Percentiles rank a stretch among this genome's conserved stretches.
phyloP scores from a whole-genome alignment of 2,797 vertebrate species.

The Clarias pachynema region DNA sequence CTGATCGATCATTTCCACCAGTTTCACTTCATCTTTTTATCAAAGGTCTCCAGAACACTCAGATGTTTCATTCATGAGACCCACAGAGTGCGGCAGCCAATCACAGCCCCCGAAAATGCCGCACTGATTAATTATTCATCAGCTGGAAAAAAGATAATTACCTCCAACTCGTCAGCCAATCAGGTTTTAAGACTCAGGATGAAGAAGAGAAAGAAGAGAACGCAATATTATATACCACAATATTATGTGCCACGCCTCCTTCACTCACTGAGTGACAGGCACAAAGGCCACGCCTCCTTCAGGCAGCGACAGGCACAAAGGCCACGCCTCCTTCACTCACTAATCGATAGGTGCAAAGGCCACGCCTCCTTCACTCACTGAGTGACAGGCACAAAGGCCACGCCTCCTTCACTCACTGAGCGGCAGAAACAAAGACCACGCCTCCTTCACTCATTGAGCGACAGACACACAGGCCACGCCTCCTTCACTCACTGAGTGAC shows the following conservation, averaged over 20 bases:
- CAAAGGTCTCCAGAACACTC: slow-evolving; percentile 76
- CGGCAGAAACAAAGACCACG: not conserved
- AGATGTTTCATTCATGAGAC: slow-evolving; percentile 84
- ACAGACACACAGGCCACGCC: not conserved
- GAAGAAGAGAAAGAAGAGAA: slow-evolving; percentile 38
- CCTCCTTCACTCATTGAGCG: not conserved
- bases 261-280: not conserved
- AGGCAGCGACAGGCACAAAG: too few species aligned
- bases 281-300: not conserved
- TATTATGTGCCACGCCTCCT: not conserved
- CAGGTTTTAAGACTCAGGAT: slow-evolving; percentile 49
- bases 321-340: not conserved
- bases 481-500: not conserved
- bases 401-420: not conserved
- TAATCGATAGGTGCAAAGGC: not conserved
- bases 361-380: not conserved
- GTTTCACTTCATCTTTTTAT: slow-evolving; percentile 83
- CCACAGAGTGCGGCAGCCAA: slow-evolving; percentile 66
- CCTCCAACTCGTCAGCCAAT: not conserved
- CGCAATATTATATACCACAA: not conserved
- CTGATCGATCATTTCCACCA: slow-evolving; percentile 73
- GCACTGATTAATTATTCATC: slow-evolving; percentile 79
- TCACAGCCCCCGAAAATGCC: slow-evolving; percentile 73
- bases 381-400: not conserved
- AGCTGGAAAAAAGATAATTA: slow-evolving; percentile 40